Base-by-base conservation (phyloP, 1,140 invertebrate species). In the Microplitis mediator region DNA sequence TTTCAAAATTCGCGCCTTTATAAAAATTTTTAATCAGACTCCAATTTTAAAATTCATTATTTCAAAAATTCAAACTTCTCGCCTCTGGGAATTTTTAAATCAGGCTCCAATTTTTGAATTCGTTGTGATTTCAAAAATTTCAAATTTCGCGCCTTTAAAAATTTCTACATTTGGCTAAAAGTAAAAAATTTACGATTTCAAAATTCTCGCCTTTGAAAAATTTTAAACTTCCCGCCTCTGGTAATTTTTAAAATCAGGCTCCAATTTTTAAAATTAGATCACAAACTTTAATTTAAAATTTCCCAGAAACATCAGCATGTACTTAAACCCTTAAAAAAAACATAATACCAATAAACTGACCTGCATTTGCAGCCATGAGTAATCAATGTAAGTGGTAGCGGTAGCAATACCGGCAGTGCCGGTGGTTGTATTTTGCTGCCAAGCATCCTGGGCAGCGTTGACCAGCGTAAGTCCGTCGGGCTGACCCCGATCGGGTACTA, bases 281-380 rank as follows among this genome's bases (percentile, higher is more conserved):
- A 39, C 36, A 39, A 39, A 39, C 3, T 6, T 39, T 31, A 32
- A 23, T 31, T 3, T 60, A 9, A 4, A 16, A 60, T 31, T 50
- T 51, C 4, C 45, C 45, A 66, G 39, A 9, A 32, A 65, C 62
- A 51, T 56, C 13, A 32, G n/a, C 8, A 68, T 54, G 23, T 1
- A 23, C 0, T 23, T 23, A 23, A 23, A 23, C 23, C 45, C 52
- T 14, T 4, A 16, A 34, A 35, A 34, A 39, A 35, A n/a, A 39
- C 31, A 39, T 62, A 63, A 74, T 67, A 67, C 9, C 51, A 61
- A 14, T 9, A 9, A 9, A 63, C 75, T 81, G 63, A 86, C 85
- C 84, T 87, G 84, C 84, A 86, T 85, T 78, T 86, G 86, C 71
- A 87, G 80, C 86, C 86, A 87, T 34, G 86, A 87, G 72, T 87